Conservation (phyloP, 1,140 invertebrate species). For the Tribolium madens region DNA sequence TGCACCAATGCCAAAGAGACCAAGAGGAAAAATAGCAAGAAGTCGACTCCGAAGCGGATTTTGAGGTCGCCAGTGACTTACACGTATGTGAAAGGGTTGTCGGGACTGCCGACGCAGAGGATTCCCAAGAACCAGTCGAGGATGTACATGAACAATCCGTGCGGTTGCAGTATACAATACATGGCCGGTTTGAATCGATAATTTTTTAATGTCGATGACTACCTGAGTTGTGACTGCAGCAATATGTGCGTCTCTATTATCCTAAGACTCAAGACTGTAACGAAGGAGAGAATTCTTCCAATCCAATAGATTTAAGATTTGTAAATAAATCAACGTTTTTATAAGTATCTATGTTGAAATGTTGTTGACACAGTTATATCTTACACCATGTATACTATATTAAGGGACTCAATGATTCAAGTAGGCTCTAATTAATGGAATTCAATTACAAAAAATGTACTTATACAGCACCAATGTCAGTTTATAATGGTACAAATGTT, state of each 20-base stretch:
- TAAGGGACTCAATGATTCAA: constrained; percentile 24
- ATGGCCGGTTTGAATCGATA: constrained; percentile 64
- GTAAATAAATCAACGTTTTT: constrained; percentile 46
- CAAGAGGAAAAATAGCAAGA: constrained; percentile 66
- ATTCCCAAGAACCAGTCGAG: constrained; percentile 71
- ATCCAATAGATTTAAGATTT: constrained; percentile 33
- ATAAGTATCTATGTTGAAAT: constrained; percentile 37
- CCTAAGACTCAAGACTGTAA: constrained; percentile 45
- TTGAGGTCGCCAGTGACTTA: constrained; percentile 80
- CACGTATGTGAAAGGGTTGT: constrained; percentile 82
- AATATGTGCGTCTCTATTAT: constrained; percentile 38
- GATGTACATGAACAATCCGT: constrained; percentile 61
- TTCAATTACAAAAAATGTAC: neutral
- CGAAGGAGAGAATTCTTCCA: constrained; percentile 16
- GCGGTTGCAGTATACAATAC: constrained; percentile 62
- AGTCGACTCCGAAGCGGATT: constrained; percentile 76
- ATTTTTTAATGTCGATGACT: constrained; percentile 34
- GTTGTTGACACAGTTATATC: constrained; percentile 20
- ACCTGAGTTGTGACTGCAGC: neutral
- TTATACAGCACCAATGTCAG: constrained; percentile 28
- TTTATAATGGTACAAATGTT: constrained; percentile 38
- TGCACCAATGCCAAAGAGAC: constrained; percentile 69
- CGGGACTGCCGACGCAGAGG: constrained; percentile 82
- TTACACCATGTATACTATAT: constrained; percentile 11
- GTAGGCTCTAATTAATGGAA: constrained; percentile 27